Percentiles rank a stretch among this genome's conserved stretches.
Conservation (phyloP, 2,797 vertebrate genomes). For the Parambassis ranga region DNA sequence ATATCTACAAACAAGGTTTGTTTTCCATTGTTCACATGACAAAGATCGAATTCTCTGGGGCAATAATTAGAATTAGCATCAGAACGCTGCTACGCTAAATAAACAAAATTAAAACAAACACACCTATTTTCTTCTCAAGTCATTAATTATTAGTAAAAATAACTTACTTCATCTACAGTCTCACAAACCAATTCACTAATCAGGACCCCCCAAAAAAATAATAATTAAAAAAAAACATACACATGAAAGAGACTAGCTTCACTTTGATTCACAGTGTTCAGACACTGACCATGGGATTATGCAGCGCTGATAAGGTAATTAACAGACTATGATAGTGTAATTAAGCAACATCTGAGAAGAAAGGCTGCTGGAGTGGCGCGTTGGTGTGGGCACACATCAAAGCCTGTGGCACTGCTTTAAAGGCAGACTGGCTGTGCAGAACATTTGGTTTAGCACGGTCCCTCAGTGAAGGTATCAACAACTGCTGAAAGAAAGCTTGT, state of each 20-base stretch:
- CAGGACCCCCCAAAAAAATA: constrained; percentile 21
- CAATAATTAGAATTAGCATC: constrained; percentile 34
- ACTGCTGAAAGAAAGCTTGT: constrained; percentile 61
- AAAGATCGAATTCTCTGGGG: constrained; percentile 31
- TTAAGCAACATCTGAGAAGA: constrained; percentile 77
- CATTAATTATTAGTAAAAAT: constrained; percentile 39
- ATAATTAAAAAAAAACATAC: too few relatives aligned
- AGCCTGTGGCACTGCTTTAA: constrained; percentile 63
- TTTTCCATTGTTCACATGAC: constrained; percentile 9
- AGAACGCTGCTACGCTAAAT: neutral
- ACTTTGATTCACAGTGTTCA: constrained; percentile 67
- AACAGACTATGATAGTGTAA: constrained; percentile 76
- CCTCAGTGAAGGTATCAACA: constrained; percentile 25
- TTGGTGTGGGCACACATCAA: constrained; percentile 66
- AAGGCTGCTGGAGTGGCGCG: constrained; percentile 63
- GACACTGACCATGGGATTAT: constrained; percentile 75
- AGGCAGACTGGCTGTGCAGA: constrained; percentile 61
- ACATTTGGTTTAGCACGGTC: constrained; percentile 48
- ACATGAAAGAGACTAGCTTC: constrained; percentile 61
- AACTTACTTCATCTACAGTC: constrained; percentile 28
- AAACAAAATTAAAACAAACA: constrained; percentile 44
- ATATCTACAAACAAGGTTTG: neutral
- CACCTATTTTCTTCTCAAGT: constrained; percentile 21
- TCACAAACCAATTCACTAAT: constrained; percentile 51
- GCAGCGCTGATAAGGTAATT: constrained; percentile 71